Evolutionary conservation across 2,113 vertebrate species (phyloP).

Genomic region (Ageneiosus marmoratus): DNA sequence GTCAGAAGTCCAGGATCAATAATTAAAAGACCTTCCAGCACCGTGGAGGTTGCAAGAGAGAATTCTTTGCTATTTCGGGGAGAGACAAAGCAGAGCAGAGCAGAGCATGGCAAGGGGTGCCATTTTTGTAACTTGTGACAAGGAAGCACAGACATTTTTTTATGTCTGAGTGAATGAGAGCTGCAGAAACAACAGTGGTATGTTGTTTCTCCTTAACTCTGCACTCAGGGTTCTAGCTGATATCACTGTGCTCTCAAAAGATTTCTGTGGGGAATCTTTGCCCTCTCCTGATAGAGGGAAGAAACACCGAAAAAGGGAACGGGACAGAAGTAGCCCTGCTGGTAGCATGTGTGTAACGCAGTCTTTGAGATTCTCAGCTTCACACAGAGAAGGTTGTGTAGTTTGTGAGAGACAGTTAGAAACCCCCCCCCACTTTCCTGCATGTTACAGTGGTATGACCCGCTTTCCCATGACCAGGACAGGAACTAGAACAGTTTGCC

Average conservation of each 20-base stretch:
- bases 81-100: not conserved
- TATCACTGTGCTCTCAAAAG: slow-evolving; percentile 52
- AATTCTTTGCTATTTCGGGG: slow-evolving; percentile 12
- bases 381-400: slow-evolving; percentile 11
- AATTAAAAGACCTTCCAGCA: slow-evolving; percentile 25
- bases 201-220: slow-evolving; percentile 40
- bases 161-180: not conserved
- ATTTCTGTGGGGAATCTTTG: slow-evolving; percentile 54
- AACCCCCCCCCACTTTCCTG: slow-evolving; percentile 57
- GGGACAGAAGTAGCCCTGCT: slow-evolving; percentile 44
- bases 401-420: slow-evolving; percentile 7
- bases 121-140: not conserved
- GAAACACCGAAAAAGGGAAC: slow-evolving; percentile 43
- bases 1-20: slow-evolving; percentile 43
- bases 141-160: not conserved
- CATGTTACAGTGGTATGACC: slow-evolving; percentile 64
- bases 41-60: not conserved
- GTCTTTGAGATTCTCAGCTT: slow-evolving; percentile 35
- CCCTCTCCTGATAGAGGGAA: slow-evolving; percentile 27
- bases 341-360: slow-evolving; percentile 56
- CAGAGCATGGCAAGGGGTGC: not conserved
- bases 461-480: slow-evolving; percentile 67
- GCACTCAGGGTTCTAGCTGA: slow-evolving; percentile 26
- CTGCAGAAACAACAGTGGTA: slow-evolving; percentile 22
- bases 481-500: slow-evolving; percentile 75